Conservation (phyloP, 2,888 invertebrate genomes). For the Imbricaverruca yamaguchii region DNA sequence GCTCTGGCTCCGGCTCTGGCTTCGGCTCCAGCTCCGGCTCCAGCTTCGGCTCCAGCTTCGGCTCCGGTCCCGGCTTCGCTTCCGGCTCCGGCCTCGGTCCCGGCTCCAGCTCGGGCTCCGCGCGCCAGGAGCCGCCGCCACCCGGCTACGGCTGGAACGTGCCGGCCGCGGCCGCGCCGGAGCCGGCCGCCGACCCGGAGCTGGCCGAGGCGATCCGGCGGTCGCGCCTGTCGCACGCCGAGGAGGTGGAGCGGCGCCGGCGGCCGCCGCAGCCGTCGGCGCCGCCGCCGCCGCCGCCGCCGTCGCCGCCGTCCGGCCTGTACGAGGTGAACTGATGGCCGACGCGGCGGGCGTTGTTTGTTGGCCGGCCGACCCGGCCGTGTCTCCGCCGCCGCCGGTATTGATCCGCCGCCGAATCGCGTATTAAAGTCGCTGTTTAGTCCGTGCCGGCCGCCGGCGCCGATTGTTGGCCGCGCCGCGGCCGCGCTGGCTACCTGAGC, state of each 20-base stretch:
- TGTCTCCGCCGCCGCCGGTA: neutral
- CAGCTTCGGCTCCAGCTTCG: neutral
- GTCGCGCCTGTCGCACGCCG: neutral
- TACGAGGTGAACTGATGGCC: neutral
- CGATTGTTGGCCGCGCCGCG: too few relatives aligned
- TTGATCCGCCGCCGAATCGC: conserved; percentile 8
- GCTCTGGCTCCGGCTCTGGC: neutral
- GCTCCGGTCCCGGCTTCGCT: too few relatives aligned
- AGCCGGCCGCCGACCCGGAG: neutral
- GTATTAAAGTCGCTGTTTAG: neutral
- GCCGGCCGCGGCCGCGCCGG: neutral
- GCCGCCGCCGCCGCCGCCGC: neutral
- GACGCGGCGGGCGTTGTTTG: neutral
- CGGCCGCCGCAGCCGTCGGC: neutral
- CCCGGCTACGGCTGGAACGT: neutral
- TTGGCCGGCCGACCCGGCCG: neutral
- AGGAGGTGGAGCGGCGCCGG: conserved; percentile 13
- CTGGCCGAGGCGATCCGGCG: neutral
- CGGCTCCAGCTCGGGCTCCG: neutral
- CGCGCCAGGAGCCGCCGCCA: neutral
- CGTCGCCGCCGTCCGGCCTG: neutral
- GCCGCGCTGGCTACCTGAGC: too few relatives aligned
- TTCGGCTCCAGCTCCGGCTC: neutral
- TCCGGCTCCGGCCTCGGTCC: neutral
- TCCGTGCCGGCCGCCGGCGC: too few relatives aligned